phyloP scores from a whole-genome alignment of 1,140 invertebrate species.

The Papilio polyxenes region DNA sequence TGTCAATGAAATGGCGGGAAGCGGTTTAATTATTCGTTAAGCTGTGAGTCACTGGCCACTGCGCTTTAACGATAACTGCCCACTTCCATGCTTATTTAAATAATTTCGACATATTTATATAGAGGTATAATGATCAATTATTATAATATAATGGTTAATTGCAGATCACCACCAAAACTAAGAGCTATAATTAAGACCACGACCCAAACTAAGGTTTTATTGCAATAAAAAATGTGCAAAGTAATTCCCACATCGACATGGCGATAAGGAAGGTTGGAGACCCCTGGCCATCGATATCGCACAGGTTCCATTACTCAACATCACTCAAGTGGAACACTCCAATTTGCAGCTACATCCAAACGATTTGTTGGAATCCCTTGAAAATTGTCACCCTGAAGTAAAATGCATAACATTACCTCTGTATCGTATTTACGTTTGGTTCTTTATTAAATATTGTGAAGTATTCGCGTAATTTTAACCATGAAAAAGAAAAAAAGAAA shows the following conservation, averaged over 20 bases:
- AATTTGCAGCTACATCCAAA: conserved; percentile 79
- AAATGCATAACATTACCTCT: conserved; percentile 22
- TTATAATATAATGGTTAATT: too few species aligned
- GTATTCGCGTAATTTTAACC: too few species aligned
- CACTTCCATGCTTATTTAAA: conserved; percentile 9
- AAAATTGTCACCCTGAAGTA: conserved; percentile 58
- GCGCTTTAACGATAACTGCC: conserved; percentile 32
- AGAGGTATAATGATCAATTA: too few species aligned
- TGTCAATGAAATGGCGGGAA: conserved; percentile 29
- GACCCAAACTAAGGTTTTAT: not conserved
- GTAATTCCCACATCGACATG: conserved; percentile 62
- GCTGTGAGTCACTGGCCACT: conserved; percentile 34
- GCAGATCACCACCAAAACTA: too few species aligned
- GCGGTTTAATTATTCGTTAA: conserved; percentile 37
- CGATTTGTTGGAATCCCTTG: conserved; percentile 75
- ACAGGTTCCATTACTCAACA: conserved; percentile 74
- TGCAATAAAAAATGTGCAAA: not conserved
- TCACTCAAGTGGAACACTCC: conserved; percentile 74
- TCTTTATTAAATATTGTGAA: too few species aligned
- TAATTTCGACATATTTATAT: not conserved
- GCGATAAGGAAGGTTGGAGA: conserved; percentile 28
- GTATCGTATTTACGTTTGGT: conserved; percentile 11
- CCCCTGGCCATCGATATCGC: conserved; percentile 68
- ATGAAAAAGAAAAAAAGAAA: too few species aligned
- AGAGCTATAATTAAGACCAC: too few species aligned